Evolutionary conservation across 2,888 invertebrate species (phyloP).

Genomic region (Lepidochrysops patricia): DNA sequence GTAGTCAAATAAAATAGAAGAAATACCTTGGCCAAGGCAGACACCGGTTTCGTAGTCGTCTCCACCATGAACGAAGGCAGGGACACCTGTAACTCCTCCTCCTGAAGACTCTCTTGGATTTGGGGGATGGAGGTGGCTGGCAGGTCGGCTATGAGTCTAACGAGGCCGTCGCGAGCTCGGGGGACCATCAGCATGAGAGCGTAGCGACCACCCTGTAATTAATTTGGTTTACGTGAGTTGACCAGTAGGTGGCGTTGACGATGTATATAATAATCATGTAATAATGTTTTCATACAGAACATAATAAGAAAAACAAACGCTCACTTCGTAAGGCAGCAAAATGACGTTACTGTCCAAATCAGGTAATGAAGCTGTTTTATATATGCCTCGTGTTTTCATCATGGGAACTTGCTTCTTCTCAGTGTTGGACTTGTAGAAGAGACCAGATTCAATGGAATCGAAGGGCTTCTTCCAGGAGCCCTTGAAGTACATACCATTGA

Average conservation of each 20-base stretch:
- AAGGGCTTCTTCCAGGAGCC: slow-evolving; percentile 84
- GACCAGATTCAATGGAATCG: slow-evolving; percentile 64
- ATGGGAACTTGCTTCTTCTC: slow-evolving; percentile 77
- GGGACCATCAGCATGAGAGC: slow-evolving; percentile 74
- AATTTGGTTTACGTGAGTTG: background rate
- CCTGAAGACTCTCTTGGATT: slow-evolving; percentile 54
- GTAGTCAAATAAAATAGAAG: no score
- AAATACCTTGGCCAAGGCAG: slow-evolving; percentile 74
- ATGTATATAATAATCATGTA: no score
- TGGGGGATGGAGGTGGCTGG: slow-evolving; percentile 60
- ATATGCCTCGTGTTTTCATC: slow-evolving; percentile 79
- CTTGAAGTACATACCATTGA: slow-evolving; percentile 86
- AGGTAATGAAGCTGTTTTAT: slow-evolving; percentile 75
- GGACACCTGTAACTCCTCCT: slow-evolving; percentile 63
- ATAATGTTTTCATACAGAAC: background rate
- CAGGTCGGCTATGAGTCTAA: slow-evolving; percentile 69
- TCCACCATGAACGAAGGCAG: slow-evolving; percentile 78
- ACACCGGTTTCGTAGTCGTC: slow-evolving; percentile 77
- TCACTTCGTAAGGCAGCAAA: slow-evolving; percentile 84
- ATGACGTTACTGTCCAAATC: slow-evolving; percentile 80
- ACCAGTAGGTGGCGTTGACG: background rate
- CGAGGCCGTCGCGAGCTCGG: slow-evolving; percentile 72
- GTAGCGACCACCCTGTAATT: slow-evolving; percentile 72
- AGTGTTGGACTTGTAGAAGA: slow-evolving; percentile 77
- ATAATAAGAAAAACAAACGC: slow-evolving; percentile 23